Evolutionary conservation across 2,888 invertebrate genomes (phyloP).

Genomic region (Pachymerium ferrugineum): DNA sequence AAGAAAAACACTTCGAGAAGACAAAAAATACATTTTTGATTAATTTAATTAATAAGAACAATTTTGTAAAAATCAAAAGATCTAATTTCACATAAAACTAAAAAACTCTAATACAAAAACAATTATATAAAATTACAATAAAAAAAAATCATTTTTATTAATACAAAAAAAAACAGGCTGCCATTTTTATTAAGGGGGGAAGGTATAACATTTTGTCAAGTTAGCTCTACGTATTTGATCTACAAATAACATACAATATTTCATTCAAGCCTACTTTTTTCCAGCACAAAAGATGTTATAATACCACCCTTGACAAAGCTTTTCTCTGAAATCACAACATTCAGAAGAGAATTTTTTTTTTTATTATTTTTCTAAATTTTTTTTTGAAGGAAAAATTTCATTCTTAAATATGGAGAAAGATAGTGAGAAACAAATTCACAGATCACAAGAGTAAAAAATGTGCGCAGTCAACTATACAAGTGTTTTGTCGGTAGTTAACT

Average conservation of each 20-base stretch:
- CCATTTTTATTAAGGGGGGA: too few species aligned
- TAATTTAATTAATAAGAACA: neutral
- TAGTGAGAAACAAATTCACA: neutral
- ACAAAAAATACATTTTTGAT: neutral
- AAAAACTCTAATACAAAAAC: neutral
- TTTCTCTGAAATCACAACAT: neutral
- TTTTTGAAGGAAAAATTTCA: too few species aligned
- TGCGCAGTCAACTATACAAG: constrained; percentile 1
- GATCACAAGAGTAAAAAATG: constrained; percentile 21
- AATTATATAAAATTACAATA: neutral
- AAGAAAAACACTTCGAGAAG: neutral
- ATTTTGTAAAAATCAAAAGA: neutral
- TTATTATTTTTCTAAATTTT: too few species aligned
- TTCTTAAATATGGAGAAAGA: neutral
- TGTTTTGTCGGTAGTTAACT: neutral
- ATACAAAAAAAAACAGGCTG: neutral
- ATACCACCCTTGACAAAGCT: neutral
- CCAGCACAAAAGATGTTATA: neutral
- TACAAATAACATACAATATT: neutral
- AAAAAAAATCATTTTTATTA: neutral
- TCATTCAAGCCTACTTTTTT: too few species aligned
- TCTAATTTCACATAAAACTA: neutral
- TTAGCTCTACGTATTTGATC: neutral
- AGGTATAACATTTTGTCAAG: neutral
- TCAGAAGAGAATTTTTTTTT: neutral